These are phyloP conservation scores for Bombus waltoni DNA, from an alignment of 1,140 invertebrate genomes.

Conservation along the genomic window DNA sequence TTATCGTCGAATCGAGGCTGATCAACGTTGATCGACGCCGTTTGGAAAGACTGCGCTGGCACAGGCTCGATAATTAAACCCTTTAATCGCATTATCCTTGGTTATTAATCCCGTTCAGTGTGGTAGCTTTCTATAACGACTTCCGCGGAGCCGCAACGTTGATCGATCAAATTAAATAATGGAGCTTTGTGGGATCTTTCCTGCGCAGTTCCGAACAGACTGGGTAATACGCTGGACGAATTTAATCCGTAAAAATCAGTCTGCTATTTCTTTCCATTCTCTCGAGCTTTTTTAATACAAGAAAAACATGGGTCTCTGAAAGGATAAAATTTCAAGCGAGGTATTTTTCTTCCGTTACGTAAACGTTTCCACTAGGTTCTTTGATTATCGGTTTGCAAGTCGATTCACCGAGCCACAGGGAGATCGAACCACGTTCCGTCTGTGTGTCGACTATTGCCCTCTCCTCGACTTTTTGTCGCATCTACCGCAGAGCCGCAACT, in stretches of 20 bases:
- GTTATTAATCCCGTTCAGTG: slow-evolving; percentile 54
- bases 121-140: slow-evolving; percentile 42
- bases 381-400: neutral
- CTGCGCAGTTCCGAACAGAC: neutral
- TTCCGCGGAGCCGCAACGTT: slow-evolving; percentile 33
- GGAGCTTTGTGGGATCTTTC: slow-evolving; percentile 17
- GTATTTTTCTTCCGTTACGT: neutral
- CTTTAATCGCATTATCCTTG: slow-evolving; percentile 52
- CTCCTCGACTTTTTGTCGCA: neutral
- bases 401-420: neutral
- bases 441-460: neutral
- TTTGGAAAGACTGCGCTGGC: neutral
- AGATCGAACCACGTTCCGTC: no score
- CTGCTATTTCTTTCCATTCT: neutral
- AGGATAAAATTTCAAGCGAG: neutral
- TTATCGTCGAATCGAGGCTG: neutral
- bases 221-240: neutral
- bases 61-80: slow-evolving; percentile 32
- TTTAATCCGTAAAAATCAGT: neutral
- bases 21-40: neutral
- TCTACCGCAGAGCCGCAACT: neutral
- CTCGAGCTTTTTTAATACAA: neutral
- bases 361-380: neutral
- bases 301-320: no score
- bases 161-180: slow-evolving; percentile 54